Evolutionary conservation across 2,888 invertebrate genomes (phyloP), one percentile per base, ranked within the genome.

Genomic region (Agrypnus murinus): DNA sequence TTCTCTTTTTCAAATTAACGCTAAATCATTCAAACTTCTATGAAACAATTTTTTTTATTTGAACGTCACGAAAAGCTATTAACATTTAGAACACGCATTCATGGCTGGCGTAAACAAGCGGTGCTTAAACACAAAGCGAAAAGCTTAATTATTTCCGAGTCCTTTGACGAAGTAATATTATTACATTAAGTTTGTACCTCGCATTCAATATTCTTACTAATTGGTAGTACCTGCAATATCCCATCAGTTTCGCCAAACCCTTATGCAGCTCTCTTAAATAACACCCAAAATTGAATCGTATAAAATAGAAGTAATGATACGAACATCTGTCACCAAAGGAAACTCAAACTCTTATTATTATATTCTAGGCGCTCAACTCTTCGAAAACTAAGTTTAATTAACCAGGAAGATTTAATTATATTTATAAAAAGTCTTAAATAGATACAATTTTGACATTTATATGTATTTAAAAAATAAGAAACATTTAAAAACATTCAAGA

Each of bases 261-360:
- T 46, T 31, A 60, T 45, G 45, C 32, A 43, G 59, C 25, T 46
- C 32, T 53, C 53, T 15, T 15, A 43, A 43, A 53, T 53, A 31
- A 32, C 32, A 8, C 59, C 31, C 40, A 14, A 15, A n/a, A 43
- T 43, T 25, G 15, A 15, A 15, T 7, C 14, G 34, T 25, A 32
- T 53, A 32, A 53, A 45, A 32, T 38, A n/a, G n/a, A n/a, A 8
- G 65, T n/a, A 48, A 31, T 12, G 19, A 55, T 59, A 40, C 50
- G 59, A 66, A 25, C 66, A 66, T 66, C 66, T 59, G 31, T 66
- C 66, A 66, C 66, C 66, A 66, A 66, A 58, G 59, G 59, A 48
- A 17, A 48, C 59, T 32, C 46, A 32, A 19, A 53, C 34, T 14
- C 25, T 34, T 36, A 32, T 43, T 43, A 43, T 17, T 48, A 43